Conservation (phyloP, 1,140 invertebrate genomes). For the Brachionus manjavacas region DNA sequence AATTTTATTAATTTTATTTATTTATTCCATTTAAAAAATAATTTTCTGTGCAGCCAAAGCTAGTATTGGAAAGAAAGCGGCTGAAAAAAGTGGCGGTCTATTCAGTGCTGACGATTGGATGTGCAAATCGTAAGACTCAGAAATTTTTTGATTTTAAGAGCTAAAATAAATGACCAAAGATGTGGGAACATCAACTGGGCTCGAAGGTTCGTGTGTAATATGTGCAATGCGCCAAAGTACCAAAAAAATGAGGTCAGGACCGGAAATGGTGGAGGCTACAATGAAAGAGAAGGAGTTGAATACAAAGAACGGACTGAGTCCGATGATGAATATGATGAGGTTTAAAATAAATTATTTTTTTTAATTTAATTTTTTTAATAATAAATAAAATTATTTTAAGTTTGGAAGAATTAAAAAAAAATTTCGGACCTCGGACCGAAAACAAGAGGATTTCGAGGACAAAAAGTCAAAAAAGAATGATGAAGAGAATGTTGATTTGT, state of each 20-base stretch:
- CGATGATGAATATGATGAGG: constrained; percentile 85
- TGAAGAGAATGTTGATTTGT: constrained; percentile 5
- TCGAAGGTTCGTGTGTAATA: constrained; percentile 87
- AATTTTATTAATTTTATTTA: background rate
- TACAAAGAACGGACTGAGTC: constrained; percentile 81
- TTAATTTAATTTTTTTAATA: constrained; percentile 17
- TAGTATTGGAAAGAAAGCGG: constrained; percentile 85
- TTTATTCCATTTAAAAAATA: constrained; percentile 22
- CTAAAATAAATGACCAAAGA: constrained; percentile 50
- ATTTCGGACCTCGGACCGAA: background rate
- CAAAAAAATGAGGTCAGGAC: constrained; percentile 75
- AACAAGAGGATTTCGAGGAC: background rate
- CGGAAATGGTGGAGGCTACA: constrained; percentile 66
- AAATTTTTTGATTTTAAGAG: background rate
- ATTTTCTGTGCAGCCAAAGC: constrained; percentile 15
- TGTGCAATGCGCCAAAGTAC: constrained; percentile 96
- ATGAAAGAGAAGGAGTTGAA: constrained; percentile 84
- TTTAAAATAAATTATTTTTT: constrained; percentile 50
- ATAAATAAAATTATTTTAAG: background rate
- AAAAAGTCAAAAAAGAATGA: background rate
- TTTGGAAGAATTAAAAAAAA: constrained; percentile 42
- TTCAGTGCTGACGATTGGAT: constrained; percentile 99
- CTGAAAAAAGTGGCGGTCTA: constrained; percentile 95
- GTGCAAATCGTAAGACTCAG: constrained; percentile 72
- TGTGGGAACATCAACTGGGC: constrained; percentile 99